Conservation (phyloP, 1,140 invertebrate species). For the Bombus ignitus region DNA sequence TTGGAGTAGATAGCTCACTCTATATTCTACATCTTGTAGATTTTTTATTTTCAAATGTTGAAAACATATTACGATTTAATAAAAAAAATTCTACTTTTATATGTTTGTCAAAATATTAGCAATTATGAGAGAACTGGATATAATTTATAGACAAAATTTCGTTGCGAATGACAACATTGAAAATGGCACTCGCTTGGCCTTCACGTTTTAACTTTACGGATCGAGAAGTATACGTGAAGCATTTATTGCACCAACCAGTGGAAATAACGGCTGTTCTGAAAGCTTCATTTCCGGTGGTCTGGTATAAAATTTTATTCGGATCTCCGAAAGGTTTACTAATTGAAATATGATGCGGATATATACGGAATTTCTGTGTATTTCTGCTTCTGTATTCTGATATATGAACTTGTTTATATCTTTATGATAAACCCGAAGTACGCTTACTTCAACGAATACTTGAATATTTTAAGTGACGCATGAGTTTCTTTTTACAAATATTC, state of each 20-base stretch:
- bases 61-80: no score
- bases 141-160: not conserved
- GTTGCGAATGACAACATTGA: not conserved
- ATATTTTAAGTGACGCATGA: not conserved
- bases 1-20: no score
- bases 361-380: not conserved
- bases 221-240: not conserved
- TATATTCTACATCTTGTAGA: no score
- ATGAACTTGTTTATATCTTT: not conserved
- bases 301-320: not conserved
- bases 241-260: not conserved
- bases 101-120: no score
- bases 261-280: not conserved
- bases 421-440: no score
- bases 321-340: not conserved
- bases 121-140: no score
- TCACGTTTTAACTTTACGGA: not conserved
- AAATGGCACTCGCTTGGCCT: not conserved
- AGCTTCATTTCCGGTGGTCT: slow-evolving; percentile 1
- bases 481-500: not conserved
- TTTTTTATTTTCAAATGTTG: no score
- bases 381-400: not conserved
- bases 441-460: not conserved
- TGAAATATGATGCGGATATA: not conserved
- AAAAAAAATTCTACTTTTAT: no score